These are phyloP conservation scores for Parapsyche elsis DNA, from an alignment of 1,140 invertebrate genomes.

Conservation along the genomic window DNA sequence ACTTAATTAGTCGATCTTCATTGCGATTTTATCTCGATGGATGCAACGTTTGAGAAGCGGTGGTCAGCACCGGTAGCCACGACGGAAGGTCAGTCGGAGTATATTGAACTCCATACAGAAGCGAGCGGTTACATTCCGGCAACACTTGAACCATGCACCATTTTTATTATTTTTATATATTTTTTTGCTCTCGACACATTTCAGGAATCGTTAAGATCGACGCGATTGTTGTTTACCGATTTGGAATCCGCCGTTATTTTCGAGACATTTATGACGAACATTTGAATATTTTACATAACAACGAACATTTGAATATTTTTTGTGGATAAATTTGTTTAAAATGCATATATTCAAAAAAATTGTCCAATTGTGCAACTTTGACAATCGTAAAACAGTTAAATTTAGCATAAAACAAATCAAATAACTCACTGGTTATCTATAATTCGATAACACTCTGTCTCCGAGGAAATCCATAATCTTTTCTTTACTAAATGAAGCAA, in stretches of 20 bases:
- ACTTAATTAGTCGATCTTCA: background rate
- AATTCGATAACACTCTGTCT: too few relatives aligned
- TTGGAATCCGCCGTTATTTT: background rate
- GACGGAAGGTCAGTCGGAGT: slow-evolving; percentile 43
- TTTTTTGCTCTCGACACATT: background rate
- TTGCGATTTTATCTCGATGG: background rate
- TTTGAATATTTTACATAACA: too few relatives aligned
- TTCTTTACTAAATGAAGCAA: too few relatives aligned
- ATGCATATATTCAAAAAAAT: too few relatives aligned
- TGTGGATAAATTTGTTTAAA: too few relatives aligned
- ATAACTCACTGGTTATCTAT: too few relatives aligned
- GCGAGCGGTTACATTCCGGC: slow-evolving; percentile 41
- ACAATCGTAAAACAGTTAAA: too few relatives aligned
- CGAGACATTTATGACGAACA: background rate
- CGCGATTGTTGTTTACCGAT: background rate
- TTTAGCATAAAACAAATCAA: too few relatives aligned
- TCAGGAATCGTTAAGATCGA: background rate
- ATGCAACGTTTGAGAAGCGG: slow-evolving; percentile 2
- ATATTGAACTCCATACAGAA: slow-evolving; percentile 48
- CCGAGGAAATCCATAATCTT: too few relatives aligned
- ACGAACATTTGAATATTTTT: too few relatives aligned
- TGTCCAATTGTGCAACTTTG: too few relatives aligned
- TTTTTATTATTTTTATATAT: slow-evolving; percentile 30
- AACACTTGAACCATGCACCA: slow-evolving; percentile 26
- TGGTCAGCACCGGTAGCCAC: slow-evolving; percentile 32